Evolutionary conservation across 2,113 vertebrate genomes (phyloP), one percentile per base, ranked within the genome.

Genomic region (Ancistrus triradiatus): DNA sequence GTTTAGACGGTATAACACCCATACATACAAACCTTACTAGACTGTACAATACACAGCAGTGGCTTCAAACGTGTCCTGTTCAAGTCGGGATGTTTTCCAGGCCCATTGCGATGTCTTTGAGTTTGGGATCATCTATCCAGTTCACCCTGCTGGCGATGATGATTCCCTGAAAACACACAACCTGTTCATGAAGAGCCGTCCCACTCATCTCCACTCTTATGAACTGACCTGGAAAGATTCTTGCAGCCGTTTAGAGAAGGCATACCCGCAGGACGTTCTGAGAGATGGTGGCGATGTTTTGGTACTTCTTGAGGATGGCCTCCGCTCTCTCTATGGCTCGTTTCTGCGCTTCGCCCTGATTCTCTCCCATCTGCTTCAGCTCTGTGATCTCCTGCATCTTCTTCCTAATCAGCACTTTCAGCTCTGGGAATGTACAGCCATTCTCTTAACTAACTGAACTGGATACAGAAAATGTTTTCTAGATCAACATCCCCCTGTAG

Each of bases 221-320:
- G n/a, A n/a, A n/a, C n/a, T n/a, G n/a, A n/a, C n/a, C n/a, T n/a
- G n/a, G n/a, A n/a, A n/a, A n/a, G n/a, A n/a, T n/a, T n/a, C n/a
- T n/a, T n/a, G n/a, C n/a, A n/a, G n/a, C n/a, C n/a, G n/a, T n/a
- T n/a, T n/a, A n/a, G n/a, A n/a, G n/a, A n/a, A n/a, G n/a, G n/a
- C 62, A 64, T 83, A 88, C 88, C 85, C 85, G 77, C 6, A 88
- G 74, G 22, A 89, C 81, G 19, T 89, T 85, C 61, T 88, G 88
- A 3, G 81, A 79, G 72, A 89, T 82, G 38, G 80, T 46, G 1
- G 69, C 65, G 69, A 88, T 80, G 68, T 78, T 86, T 58, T 82
- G 86, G 61, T 86, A 83, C 53, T 84, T 86, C 70, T 86, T 77
- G 31, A 87, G 58, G 69, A 84, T 80, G 0, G 61, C 66, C 31